These are phyloP conservation scores for Caenorhabditis latens DNA, from an alignment of 1,140 invertebrate genomes.

Conservation along the genomic window DNA sequence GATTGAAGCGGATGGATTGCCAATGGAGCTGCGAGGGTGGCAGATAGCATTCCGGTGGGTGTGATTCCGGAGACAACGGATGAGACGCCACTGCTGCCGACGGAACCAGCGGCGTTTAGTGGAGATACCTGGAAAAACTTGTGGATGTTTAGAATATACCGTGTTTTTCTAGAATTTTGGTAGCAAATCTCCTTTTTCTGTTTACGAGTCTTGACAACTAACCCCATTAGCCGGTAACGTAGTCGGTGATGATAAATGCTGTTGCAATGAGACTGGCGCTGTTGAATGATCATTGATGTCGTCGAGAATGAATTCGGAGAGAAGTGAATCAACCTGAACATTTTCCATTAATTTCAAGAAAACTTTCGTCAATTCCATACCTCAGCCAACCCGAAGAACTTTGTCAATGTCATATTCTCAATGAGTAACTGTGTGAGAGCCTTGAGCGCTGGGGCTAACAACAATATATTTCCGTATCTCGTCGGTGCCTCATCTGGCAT, in stretches of 20 bases:
- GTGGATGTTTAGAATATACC: neutral
- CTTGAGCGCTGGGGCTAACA: slow-evolving; percentile 76
- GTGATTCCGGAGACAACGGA: neutral
- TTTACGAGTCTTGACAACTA: neutral
- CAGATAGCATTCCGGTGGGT: slow-evolving; percentile 18
- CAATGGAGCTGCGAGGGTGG: slow-evolving; percentile 19
- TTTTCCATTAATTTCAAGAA: neutral
- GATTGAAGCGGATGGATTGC: neutral
- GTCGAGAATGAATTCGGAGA: slow-evolving; percentile 77
- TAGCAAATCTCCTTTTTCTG: neutral
- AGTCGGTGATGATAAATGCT: slow-evolving; percentile 34
- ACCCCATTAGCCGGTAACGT: slow-evolving; percentile 46
- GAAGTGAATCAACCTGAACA: slow-evolving; percentile 64
- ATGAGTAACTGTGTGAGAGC: slow-evolving; percentile 77
- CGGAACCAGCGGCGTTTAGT: neutral
- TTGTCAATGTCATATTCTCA: slow-evolving; percentile 78
- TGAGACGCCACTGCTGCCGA: neutral
- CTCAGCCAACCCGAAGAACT: slow-evolving; percentile 77
- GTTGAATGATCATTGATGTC: slow-evolving; percentile 65
- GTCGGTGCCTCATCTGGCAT: slow-evolving; percentile 76
- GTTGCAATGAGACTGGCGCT: slow-evolving; percentile 11
- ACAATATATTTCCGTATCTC: slow-evolving; percentile 73
- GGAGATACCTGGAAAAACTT: slow-evolving; percentile 25
- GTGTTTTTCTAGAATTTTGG: too few species aligned
- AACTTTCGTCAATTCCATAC: slow-evolving; percentile 50